phyloP scores from a whole-genome alignment of 2,113 vertebrate species.

The Illadopsis cleaveri region DNA sequence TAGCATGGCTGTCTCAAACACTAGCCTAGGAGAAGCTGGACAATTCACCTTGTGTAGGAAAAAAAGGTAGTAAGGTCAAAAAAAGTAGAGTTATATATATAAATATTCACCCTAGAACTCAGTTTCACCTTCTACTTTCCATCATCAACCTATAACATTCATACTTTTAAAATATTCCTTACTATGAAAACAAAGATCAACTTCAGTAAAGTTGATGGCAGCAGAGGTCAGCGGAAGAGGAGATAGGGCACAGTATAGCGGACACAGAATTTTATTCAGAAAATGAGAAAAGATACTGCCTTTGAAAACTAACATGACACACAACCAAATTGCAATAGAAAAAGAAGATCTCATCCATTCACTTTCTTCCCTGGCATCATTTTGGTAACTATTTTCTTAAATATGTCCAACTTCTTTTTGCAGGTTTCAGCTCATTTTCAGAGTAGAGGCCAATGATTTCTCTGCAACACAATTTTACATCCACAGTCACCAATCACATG shows the following conservation, averaged over 20 bases:
- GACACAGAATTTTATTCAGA: not conserved
- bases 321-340: not conserved
- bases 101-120: not conserved
- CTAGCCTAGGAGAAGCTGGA: not conserved
- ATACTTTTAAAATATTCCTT: not conserved
- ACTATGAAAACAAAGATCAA: not conserved
- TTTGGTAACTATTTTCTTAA: not conserved
- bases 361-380: not conserved
- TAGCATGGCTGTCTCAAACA: not conserved
- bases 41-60: not conserved
- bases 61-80: not conserved
- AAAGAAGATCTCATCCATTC: not conserved
- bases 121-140: not conserved
- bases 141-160: not conserved
- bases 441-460: not conserved
- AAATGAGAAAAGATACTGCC: not conserved
- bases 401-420: not conserved
- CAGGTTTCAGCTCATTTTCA: not conserved
- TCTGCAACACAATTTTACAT: not conserved
- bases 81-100: not conserved
- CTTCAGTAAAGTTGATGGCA: not conserved
- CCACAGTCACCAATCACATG: not conserved
- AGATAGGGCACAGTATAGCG: not conserved
- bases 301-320: not conserved
- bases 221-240: not conserved